Evolutionary conservation across 2,797 vertebrate species (phyloP).

Genomic region (Eulemur mongoz): DNA sequence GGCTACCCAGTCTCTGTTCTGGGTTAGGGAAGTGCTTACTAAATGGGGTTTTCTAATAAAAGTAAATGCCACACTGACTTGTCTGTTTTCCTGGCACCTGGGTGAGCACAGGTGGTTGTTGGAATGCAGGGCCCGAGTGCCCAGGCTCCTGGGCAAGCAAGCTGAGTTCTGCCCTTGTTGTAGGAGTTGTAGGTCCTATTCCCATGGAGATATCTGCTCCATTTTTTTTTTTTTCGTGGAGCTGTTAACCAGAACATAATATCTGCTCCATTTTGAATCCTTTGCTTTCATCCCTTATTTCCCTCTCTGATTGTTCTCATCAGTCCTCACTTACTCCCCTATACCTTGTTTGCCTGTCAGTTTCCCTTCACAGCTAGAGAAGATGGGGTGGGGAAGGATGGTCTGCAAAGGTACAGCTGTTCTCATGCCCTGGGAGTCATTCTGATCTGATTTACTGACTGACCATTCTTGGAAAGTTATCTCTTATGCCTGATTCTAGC

Average conservation of each 20-base stretch:
- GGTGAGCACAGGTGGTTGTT: background rate
- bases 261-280: background rate
- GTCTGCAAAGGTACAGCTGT: too few relatives aligned
- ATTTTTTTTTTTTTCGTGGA: background rate
- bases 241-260: too few relatives aligned
- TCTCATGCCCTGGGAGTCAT: too few relatives aligned
- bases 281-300: background rate
- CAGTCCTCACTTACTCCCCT: accelerated
- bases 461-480: background rate
- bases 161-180: background rate
- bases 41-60: constrained; percentile 78
- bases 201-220: background rate
- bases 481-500: background rate
- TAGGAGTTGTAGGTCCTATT: background rate
- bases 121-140: background rate
- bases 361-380: background rate
- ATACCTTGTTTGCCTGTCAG: background rate
- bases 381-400: background rate
- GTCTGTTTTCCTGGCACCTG: background rate
- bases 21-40: constrained; percentile 25
- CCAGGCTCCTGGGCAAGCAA: background rate
- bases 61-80: constrained; percentile 27
- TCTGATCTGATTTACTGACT: background rate
- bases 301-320: background rate
- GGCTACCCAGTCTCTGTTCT: constrained; percentile 19